phyloP scores from a whole-genome alignment of 2,888 invertebrate species.

The Aethes cnicana region DNA sequence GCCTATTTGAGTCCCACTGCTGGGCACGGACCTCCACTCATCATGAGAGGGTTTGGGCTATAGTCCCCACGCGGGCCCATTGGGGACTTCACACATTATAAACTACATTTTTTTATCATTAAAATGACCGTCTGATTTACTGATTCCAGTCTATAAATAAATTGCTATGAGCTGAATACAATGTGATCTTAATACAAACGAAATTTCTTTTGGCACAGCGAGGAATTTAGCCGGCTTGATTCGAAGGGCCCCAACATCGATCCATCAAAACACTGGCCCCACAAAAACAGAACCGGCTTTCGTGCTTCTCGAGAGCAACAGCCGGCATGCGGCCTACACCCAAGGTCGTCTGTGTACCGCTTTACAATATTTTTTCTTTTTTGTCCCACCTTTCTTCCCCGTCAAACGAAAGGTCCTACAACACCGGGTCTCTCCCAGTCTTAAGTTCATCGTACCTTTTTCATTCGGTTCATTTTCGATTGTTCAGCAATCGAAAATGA shows the following conservation, averaged over 20 bases:
- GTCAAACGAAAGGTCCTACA: constrained; percentile 45
- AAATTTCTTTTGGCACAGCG: constrained; percentile 24
- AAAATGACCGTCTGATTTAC: too few relatives aligned
- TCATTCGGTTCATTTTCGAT: constrained; percentile 37
- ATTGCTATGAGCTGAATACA: too few relatives aligned
- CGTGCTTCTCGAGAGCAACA: constrained; percentile 55
- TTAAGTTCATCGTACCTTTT: constrained; percentile 42
- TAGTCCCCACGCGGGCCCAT: too few relatives aligned
- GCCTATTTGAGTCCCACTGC: too few relatives aligned
- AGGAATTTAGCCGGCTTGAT: constrained; percentile 34
- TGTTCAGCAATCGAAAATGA: too few relatives aligned
- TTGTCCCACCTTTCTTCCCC: constrained; percentile 71
- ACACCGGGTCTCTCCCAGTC: constrained; percentile 20
- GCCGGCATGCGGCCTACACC: constrained; percentile 77
- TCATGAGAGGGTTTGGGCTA: too few relatives aligned
- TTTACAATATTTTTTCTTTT: constrained; percentile 68
- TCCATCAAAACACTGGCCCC: constrained; percentile 64
- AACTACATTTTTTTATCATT: too few relatives aligned
- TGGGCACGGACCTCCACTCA: too few relatives aligned
- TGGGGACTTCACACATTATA: too few relatives aligned
- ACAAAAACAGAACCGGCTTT: constrained; percentile 70
- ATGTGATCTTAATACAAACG: background rate
- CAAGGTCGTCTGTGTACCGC: constrained; percentile 78
- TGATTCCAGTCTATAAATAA: too few relatives aligned
- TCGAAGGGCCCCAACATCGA: constrained; percentile 56